These are phyloP conservation scores for Bombus sylvicola DNA, from an alignment of 1,140 invertebrate genomes.

Conservation along the genomic window DNA sequence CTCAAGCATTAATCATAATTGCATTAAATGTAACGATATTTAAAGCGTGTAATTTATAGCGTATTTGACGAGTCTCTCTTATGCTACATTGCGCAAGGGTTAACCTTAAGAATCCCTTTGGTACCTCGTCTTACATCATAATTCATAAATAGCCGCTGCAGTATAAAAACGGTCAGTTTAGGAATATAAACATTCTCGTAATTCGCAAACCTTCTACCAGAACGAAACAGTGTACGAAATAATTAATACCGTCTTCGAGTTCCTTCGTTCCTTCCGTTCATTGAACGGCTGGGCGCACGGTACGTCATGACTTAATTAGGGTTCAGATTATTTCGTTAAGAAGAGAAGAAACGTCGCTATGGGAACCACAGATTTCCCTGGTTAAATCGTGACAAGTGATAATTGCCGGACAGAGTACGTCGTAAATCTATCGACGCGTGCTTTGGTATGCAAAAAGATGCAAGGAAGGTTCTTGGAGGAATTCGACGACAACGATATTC, in stretches of 20 bases:
- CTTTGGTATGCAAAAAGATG: conserved; percentile 40
- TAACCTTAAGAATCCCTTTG: background rate
- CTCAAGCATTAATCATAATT: background rate
- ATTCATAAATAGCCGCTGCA: too few relatives aligned
- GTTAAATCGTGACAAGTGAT: conserved; percentile 45
- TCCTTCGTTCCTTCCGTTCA: conserved; percentile 1
- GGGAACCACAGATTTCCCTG: background rate
- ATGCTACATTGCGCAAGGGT: too few relatives aligned
- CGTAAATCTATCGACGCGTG: conserved; percentile 48
- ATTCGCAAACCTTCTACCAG: background rate
- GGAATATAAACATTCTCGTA: background rate
- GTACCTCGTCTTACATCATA: background rate
- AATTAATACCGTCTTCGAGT: background rate
- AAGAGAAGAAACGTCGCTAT: background rate
- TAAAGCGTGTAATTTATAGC: background rate
- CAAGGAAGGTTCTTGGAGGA: background rate
- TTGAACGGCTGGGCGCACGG: background rate
- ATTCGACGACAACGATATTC: conserved; percentile 5
- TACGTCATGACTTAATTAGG: conserved; percentile 38
- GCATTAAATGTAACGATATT: background rate
- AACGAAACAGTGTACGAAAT: background rate
- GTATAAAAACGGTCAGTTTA: background rate
- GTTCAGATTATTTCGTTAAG: background rate
- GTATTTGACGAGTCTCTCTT: background rate
- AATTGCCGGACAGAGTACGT: conserved; percentile 38